Percentiles rank a stretch among this genome's conserved stretches.
Conservation (phyloP, 30 jellyfish, hydroid and myxozoan species). For the Aurelia coerulea region DNA sequence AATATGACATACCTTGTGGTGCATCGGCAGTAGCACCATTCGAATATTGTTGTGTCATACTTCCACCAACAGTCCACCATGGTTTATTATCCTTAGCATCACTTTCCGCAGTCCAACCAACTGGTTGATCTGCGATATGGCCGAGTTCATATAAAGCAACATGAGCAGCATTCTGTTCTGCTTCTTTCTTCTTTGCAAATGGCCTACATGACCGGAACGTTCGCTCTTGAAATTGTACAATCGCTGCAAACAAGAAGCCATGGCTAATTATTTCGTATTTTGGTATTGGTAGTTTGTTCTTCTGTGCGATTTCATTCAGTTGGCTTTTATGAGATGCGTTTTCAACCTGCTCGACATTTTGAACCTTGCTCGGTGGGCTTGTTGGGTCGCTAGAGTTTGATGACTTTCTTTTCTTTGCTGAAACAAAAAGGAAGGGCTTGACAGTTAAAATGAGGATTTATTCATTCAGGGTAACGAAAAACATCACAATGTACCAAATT, state of each 20-base stretch:
- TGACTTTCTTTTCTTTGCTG: constrained; percentile 47
- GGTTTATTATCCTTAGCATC: background rate
- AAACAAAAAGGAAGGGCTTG: background rate
- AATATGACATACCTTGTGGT: background rate
- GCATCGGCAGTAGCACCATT: background rate
- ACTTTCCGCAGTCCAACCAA: constrained; percentile 1
- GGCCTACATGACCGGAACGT: constrained; percentile 27
- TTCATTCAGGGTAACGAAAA: too few species aligned
- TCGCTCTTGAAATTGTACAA: constrained; percentile 59
- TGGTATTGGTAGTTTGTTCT: constrained; percentile 38
- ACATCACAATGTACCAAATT: too few species aligned
- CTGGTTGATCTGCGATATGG: constrained; percentile 18
- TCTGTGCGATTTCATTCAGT: constrained; percentile 84
- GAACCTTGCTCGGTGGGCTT: constrained; percentile 9
- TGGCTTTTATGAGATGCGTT: constrained; percentile 34
- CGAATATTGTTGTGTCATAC: background rate
- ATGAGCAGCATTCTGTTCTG: constrained; percentile 82
- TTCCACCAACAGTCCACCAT: background rate
- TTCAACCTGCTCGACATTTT: background rate
- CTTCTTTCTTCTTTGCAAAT: constrained; percentile 43
- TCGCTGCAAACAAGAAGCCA: constrained; percentile 39
- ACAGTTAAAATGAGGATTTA: too few species aligned
- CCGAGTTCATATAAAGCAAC: constrained; percentile 49
- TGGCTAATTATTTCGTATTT: constrained; percentile 24
- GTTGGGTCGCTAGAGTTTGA: background rate